Evolutionary conservation across 2,113 vertebrate genomes (phyloP), one percentile per base, ranked within the genome.

Genomic region (Malurus alboscapulatus): DNA sequence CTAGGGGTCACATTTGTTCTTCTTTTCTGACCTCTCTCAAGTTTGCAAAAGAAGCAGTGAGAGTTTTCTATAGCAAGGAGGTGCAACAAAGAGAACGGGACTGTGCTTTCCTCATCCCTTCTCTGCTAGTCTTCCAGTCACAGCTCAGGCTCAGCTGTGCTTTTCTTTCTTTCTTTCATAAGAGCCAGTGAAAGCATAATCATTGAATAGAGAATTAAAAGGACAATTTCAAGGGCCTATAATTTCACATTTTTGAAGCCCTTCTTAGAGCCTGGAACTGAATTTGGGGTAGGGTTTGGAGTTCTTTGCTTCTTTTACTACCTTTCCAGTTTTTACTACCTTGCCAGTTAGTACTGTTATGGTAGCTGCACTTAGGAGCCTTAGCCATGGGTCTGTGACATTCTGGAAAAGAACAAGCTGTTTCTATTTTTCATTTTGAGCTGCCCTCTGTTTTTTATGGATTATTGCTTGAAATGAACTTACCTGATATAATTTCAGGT

Each of bases 1-100:
- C 94, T 59, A 92, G 87, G 87, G 94, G 95, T 97, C 95, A 96
- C 92, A 90, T 96, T 97, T 95, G 79, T 95, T 95, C 96, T 93
- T 96, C 92, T 92, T 92, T 92, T 77, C 71, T 97, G 95, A 96
- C 94, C 96, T 97, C 95, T 96, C 94, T 96, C 91, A 96, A 97
- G 93, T 94, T 59, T 66, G 94, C 91, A 94, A 97, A 94, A 94
- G 90, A 96, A 90, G 87, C 12, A 2, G 69, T 74, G 83, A 67
- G 85, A 90, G 32, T 89, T 91, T 95, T 95, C 95, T 94, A 79
- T 92, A 92, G 95, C 59, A 82, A 90, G 92, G 87, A 88, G 62
- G 55, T 78, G 84, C 74, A 92, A 74, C 85, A 96, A 96, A 95
- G 93, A 86, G 91, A 87, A 72, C 0, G 1, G 68, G 85, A 71